These are phyloP conservation scores for Torymus auratus DNA, from an alignment of 2,888 invertebrate genomes.

Conservation along the genomic window DNA sequence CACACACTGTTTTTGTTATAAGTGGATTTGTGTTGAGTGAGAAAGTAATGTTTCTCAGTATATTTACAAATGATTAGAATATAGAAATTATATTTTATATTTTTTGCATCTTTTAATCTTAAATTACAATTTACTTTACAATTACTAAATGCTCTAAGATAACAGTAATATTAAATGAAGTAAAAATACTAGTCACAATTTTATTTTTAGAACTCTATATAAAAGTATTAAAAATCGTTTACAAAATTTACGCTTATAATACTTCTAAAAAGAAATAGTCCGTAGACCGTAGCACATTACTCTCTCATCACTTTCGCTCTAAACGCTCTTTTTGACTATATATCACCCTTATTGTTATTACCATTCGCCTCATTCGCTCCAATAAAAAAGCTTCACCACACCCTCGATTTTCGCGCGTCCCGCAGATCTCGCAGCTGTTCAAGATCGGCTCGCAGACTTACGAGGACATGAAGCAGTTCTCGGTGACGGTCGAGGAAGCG, in stretches of 20 bases:
- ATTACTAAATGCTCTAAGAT: no score
- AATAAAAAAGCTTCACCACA: no score
- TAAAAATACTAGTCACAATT: no score
- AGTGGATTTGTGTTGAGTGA: constrained; percentile 3
- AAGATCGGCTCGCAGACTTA: constrained; percentile 94
- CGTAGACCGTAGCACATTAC: constrained; percentile 7
- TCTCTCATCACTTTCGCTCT: not conserved
- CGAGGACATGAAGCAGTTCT: constrained; percentile 95
- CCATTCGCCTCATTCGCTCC: no score
- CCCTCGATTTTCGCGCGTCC: constrained; percentile 1
- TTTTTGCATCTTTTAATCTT: constrained; percentile 5
- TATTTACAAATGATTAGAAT: not conserved
- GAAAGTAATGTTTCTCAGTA: constrained; percentile 21
- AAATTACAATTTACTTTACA: not conserved
- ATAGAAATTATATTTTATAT: not conserved
- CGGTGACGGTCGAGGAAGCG: constrained; percentile 93
- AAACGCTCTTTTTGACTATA: not conserved
- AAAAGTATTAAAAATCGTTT: no score
- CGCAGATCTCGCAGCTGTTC: constrained; percentile 92
- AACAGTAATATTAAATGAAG: no score
- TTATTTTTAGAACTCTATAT: no score
- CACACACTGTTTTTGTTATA: not conserved
- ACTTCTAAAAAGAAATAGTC: no score
- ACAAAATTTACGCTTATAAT: no score
- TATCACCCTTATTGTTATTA: no score